Evolutionary conservation across 2,797 vertebrate genomes (phyloP).

Genomic region (Arremon brunneinucha): DNA sequence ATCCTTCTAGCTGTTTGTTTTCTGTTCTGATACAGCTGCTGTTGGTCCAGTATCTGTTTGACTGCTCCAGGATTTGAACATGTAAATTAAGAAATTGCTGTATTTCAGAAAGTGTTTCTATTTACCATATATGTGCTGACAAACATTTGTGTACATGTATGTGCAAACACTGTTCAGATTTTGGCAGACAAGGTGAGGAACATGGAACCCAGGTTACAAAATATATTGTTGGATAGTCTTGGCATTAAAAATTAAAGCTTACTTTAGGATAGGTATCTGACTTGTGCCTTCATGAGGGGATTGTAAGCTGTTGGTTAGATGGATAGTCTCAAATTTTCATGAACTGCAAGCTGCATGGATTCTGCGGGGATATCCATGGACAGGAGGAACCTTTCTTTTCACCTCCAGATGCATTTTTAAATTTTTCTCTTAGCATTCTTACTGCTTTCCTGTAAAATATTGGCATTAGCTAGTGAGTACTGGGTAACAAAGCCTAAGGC

Average conservation of each 20-base stretch:
- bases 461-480: neutral
- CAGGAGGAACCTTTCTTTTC: neutral
- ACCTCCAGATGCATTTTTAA: neutral
- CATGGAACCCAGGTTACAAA: neutral
- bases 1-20: neutral
- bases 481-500: neutral
- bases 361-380: neutral
- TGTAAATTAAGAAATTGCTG: neutral
- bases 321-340: neutral
- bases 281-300: neutral
- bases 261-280: neutral
- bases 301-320: neutral
- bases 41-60: neutral
- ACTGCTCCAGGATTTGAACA: neutral
- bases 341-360: neutral
- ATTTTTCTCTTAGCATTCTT: neutral
- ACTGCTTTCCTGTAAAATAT: neutral
- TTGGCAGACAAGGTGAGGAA: neutral
- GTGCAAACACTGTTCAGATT: neutral
- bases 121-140: neutral
- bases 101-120: neutral
- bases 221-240: neutral
- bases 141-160: neutral
- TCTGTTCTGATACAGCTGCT: neutral
- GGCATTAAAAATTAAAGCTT: neutral